A percentile compares a stretch with the other conserved stretches of the same genome.
phyloP scores from a whole-genome alignment of 2,113 vertebrate species.

The Vireo altiloquus region DNA sequence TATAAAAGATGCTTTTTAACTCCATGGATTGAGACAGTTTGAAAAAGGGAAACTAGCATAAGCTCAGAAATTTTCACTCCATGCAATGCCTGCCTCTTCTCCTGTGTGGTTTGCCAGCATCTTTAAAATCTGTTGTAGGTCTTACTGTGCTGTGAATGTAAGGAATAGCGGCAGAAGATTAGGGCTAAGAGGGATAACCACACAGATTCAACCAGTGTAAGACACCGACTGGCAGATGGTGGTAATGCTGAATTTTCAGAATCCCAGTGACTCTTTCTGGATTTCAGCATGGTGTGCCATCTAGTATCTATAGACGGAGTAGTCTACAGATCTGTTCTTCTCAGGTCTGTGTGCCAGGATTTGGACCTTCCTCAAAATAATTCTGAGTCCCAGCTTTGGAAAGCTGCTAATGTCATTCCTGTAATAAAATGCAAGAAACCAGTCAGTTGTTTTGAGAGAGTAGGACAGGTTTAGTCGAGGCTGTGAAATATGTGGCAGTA shows the following conservation, averaged over 20 bases:
- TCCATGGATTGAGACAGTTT: background rate
- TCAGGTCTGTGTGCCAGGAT: background rate
- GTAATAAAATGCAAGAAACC: background rate
- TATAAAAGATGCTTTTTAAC: background rate
- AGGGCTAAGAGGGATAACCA: background rate
- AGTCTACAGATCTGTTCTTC: background rate
- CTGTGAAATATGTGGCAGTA: background rate
- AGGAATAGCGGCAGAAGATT: background rate
- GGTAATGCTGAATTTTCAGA: background rate
- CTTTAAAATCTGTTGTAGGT: background rate
- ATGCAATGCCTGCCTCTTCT: background rate
- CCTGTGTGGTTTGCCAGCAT: background rate
- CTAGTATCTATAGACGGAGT: background rate
- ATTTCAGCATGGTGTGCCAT: background rate
- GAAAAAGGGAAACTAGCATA: background rate
- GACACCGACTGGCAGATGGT: background rate
- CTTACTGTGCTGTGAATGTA: background rate
- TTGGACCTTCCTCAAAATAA: background rate
- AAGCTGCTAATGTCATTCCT: background rate
- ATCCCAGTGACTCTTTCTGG: background rate
- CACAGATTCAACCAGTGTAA: background rate
- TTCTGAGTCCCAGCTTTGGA: background rate
- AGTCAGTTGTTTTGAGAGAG: background rate
- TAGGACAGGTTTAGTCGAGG: background rate
- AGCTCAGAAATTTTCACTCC: background rate